phyloP scores from a whole-genome alignment of 2,113 vertebrate genomes.

The Dicerorhinus sumatrensis region DNA sequence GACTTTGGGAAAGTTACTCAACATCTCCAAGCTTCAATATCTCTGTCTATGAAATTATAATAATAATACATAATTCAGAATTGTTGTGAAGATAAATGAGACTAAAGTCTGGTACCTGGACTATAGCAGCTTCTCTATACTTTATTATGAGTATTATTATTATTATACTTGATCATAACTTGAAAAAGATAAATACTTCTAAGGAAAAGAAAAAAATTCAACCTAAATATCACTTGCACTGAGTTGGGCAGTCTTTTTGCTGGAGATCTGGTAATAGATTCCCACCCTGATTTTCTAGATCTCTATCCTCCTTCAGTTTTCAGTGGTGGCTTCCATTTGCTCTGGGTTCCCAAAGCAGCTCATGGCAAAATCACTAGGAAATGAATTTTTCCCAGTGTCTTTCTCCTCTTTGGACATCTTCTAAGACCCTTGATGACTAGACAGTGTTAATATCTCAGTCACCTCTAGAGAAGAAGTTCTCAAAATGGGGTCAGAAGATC shows the following conservation, averaged over 20 bases:
- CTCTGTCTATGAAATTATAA: not conserved
- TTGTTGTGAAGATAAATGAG: not conserved
- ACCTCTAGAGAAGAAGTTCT: not conserved
- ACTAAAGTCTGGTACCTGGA: not conserved
- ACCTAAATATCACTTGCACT: not conserved
- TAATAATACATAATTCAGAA: not conserved
- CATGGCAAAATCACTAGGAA: not conserved
- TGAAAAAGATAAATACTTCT: not conserved
- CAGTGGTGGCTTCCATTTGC: not conserved
- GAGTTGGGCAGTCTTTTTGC: not conserved
- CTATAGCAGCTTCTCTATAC: not conserved
- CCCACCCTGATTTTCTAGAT: not conserved
- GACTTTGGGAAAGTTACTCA: constrained; percentile 3
- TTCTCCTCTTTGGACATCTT: not conserved
- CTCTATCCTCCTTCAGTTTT: not conserved
- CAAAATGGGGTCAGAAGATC: not conserved
- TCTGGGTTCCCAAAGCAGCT: not conserved
- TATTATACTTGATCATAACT: not conserved
- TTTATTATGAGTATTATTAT: not conserved
- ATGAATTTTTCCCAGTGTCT: not conserved
- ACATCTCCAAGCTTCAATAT: not conserved
- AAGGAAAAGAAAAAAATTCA: not conserved
- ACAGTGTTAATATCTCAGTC: not conserved
- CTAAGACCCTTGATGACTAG: not conserved
- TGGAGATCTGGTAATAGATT: not conserved